Evolutionary conservation across 2,797 vertebrate genomes (phyloP), one percentile per base, ranked within the genome.

Genomic region (Antrozous pallidus): DNA sequence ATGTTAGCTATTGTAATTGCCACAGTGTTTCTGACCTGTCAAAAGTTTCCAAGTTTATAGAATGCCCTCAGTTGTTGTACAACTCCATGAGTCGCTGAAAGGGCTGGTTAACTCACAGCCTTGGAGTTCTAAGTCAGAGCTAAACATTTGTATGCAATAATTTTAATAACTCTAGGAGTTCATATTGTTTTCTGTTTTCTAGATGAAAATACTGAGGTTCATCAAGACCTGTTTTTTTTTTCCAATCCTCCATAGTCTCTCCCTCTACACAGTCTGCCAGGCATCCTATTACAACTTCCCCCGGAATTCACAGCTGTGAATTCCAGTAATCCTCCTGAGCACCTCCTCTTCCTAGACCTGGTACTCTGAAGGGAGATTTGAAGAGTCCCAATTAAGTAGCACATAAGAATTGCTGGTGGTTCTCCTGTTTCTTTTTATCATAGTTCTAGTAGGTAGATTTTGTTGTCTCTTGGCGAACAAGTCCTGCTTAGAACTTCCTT

Each of bases 141-240:
- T 87, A 36, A 24, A 10, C 5, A 24, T 82, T 86, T 28, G 6
- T 1, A 24, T 49, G 91, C 38, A 45, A 28, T 65, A 49, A 84
- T 93, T 83, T 47, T 28, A 80, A 18, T 61, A 84, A 70, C 9
- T 24, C 26, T 54, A 20, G 49, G 22, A 69, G 20, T 49, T 75
- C 54, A 40, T 38, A 71, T 47, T 17, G n/a, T 90, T 85, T 90
- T 70, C 85, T 93, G 13, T 40, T 73, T 81, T 88, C 18, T 36
- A 90, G 65, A 65, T 71, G 67, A 78, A 58, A n/a, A 38, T 38
- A 22, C 3, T n/a, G 61, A 84, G 13, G 49, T 81, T 77, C 16
- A n/a, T 17, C 22, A 67, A n/a, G 38, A 83, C 16, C 58, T 63
- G 3, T 38, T 77, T 33, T 89, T 74, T 82, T 49, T 51, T 17